A percentile compares a stretch with the other conserved stretches of the same genome.
phyloP scores from a whole-genome alignment of 53 echinoderm and acorn worm genomes.

The Mesocentrotus franciscanus region DNA sequence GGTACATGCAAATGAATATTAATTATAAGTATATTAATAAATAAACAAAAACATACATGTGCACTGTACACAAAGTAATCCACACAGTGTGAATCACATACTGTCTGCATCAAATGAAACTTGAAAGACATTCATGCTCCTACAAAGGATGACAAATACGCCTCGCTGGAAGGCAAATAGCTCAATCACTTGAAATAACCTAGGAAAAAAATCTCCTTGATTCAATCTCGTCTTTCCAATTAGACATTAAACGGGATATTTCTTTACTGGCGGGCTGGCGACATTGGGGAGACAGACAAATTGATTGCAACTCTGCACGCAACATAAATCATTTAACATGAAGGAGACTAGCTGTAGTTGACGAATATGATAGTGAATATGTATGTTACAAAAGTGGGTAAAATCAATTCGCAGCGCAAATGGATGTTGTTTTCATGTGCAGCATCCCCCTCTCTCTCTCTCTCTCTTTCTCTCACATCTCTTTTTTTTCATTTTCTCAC shows the following conservation, averaged over 20 bases:
- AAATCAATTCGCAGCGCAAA: not conserved
- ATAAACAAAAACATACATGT: too few species aligned
- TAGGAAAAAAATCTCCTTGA: not conserved
- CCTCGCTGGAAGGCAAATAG: not conserved
- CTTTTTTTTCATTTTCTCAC: not conserved
- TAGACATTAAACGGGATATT: not conserved
- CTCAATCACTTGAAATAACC: not conserved
- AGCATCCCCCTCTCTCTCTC: not conserved
- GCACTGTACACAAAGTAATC: too few species aligned
- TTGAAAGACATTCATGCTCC: not conserved
- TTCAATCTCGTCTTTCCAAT: constrained; percentile 18
- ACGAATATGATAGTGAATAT: not conserved
- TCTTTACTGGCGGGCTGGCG: constrained; percentile 8
- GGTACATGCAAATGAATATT: too few species aligned
- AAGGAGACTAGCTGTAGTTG: not conserved
- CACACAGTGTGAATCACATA: too few species aligned
- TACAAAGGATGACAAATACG: not conserved
- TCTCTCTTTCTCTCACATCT: not conserved
- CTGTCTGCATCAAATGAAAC: not conserved
- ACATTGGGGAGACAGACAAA: not conserved
- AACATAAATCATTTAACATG: not conserved
- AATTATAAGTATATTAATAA: too few species aligned
- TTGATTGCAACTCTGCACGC: not conserved
- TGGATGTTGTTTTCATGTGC: not conserved
- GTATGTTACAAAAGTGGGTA: not conserved